Base-by-base conservation (phyloP, 2,797 vertebrate genomes). In the Microctenopoma stevenorrisi region DNA sequence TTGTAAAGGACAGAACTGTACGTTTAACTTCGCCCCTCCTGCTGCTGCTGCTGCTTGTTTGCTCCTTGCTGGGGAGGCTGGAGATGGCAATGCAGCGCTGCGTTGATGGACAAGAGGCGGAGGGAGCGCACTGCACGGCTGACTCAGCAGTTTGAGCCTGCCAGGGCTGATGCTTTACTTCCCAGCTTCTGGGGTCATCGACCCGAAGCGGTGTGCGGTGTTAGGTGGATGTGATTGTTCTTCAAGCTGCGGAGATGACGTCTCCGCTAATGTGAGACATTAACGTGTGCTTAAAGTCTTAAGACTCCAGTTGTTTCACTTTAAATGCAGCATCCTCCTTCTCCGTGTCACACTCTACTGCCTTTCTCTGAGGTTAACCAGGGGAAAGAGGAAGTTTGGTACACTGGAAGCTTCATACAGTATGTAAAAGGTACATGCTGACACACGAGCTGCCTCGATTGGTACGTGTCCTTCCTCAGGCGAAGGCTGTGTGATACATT, bases 361-460 rank as follows among this genome's bases (percentile, higher is more conserved):
- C 47, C 51, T 40, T 38, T 65, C 14, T 59, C 33, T 52, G 64
- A 80, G 86, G 83, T 84, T 28, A 79, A 28, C 54, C 56, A 26
- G 72, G 85, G 81, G 72, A 48, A 75, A 64, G 72, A 76, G 46
- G 22, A 56, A 68, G 80, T 69, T 50, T 15, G 65, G 59, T 65
- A 9, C 77, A 68, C 74, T 74, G 66, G 22, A 76, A 68, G 82
- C 89, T 86, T 90, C 85, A 86, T 90, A 78, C 85, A 91, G 67
- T 86, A 89, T 91, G 89, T 82, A 90, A 72, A 82, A 87, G 80
- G 81, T 83, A 81, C 87, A 85, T 3, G 72, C 67, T 60, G 81
- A 76, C 84, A 79, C 75, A 67, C 60, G 69, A 75, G 65, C 61
- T 8, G 42, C 35, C 50, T 76, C 62, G 15, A 35, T 4, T 18